These are phyloP conservation scores for Rhodophaea formosa DNA, from an alignment of 2,888 invertebrate species.

Conservation along the genomic window DNA sequence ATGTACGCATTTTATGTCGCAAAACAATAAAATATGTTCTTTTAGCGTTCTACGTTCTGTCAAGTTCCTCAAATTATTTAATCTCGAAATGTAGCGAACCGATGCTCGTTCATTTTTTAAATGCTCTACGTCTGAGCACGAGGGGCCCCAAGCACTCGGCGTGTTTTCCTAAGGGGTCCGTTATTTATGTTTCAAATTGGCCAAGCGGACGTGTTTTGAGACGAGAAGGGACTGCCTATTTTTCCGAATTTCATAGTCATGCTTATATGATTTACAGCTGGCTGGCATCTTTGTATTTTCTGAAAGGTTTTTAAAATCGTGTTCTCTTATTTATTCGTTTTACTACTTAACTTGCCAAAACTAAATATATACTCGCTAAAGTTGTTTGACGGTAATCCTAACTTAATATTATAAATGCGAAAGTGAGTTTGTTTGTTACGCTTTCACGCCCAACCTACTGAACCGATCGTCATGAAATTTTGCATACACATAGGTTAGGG, in stretches of 20 bases:
- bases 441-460: no score
- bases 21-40: no score
- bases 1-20: no score
- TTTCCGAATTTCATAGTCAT: conserved; percentile 15
- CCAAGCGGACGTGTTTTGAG: conserved; percentile 42
- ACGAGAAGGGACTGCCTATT: conserved; percentile 22
- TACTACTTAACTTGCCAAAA: no score
- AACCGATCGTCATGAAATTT: no score
- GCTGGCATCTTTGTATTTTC: neutral
- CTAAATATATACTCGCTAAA: no score
- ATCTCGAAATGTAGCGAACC: neutral
- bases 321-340: no score
- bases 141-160: conserved; percentile 24
- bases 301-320: no score
- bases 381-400: no score
- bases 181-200: conserved; percentile 53
- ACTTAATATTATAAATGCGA: no score
- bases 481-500: no score
- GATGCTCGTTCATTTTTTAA: conserved; percentile 6
- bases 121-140: neutral
- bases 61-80: neutral
- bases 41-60: neutral
- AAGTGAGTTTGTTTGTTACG: no score
- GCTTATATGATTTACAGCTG: conserved; percentile 2
- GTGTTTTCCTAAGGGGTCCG: conserved; percentile 38